A percentile compares a stretch with the other conserved stretches of the same genome.
Evolutionary conservation across 2,113 vertebrate species (phyloP).

Genomic region (Pristiophorus japonicus): DNA sequence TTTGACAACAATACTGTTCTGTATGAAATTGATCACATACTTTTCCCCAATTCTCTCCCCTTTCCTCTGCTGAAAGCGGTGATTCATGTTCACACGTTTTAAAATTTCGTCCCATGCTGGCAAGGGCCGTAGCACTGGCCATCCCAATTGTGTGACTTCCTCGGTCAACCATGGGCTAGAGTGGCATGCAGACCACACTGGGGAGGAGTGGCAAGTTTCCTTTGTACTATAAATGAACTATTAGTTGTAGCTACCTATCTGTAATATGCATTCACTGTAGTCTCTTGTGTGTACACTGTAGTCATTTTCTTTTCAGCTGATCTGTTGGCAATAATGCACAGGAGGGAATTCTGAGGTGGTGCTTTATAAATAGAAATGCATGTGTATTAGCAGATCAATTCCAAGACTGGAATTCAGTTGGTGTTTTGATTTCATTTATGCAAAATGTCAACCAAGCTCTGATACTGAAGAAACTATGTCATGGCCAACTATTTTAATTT

Average conservation of each 20-base stretch:
- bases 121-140: background rate
- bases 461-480: background rate
- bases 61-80: background rate
- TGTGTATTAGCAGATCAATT: background rate
- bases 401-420: background rate
- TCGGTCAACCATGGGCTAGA: background rate
- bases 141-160: background rate
- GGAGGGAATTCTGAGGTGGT: background rate
- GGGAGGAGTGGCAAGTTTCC: background rate
- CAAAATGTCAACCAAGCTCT: background rate
- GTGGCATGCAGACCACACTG: background rate
- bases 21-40: background rate
- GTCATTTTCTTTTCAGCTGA: background rate
- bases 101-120: background rate
- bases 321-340: background rate
- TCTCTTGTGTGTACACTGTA: background rate
- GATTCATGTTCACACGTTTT: background rate
- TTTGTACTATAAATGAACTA: background rate
- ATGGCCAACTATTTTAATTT: background rate
- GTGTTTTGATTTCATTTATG: background rate
- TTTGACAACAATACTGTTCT: background rate
- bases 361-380: conserved; percentile 1
- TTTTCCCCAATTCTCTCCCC: background rate
- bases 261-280: background rate
- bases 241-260: background rate